Evolutionary conservation across 2,888 invertebrate species (phyloP), one percentile per base, ranked within the genome.

Genomic region (Patella depressa): DNA sequence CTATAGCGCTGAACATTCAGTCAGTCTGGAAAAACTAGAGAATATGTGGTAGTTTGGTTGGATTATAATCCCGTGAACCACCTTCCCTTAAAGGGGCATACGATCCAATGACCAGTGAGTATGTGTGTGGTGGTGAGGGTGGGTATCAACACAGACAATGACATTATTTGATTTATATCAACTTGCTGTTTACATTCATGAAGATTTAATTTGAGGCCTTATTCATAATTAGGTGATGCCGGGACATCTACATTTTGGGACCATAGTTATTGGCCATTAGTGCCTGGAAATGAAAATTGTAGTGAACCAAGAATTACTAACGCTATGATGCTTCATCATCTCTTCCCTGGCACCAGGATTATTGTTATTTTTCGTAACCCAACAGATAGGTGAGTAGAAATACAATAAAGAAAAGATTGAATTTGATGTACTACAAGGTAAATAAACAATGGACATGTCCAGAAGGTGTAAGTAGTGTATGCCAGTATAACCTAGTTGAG

Each of bases 261-360:
- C 14, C 24, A 65, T 14, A 24, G 19, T 65, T 3, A 65, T 14
- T 65, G 65, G 65, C 65, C 19, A 65, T 65, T 65, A 3, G 24
- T 65, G 19, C 15, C 65, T 65, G 65, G 65, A 24, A 65, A 65
- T 65, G 65, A 65, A 65, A 65, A 65, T 65, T 65, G 65, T 24
- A 24, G 19, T 19, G 24, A 24, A 24, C 65, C 65, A 65, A 65
- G 65, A 65, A 65, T 65, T 0, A 65, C 65, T 12, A 65, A 65
- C 14, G 19, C 65, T 14, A 12, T 24, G 19, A 24, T 65, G 24
- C 45, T 65, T n/a, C 65, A 24, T 14, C 65, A 65, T 4, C 65
- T 65, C 24, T 24, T 24, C 15, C 65, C 65, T 24, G 65, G 14
- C 12, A 24, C 65, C 19, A 65, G 24, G 24, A 65, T 65, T 9